Percentiles rank a stretch among this genome's conserved stretches.
These are phyloP conservation scores for Anolis carolinensis DNA, from an alignment of 2,113 vertebrate species.

Conservation along the genomic window DNA sequence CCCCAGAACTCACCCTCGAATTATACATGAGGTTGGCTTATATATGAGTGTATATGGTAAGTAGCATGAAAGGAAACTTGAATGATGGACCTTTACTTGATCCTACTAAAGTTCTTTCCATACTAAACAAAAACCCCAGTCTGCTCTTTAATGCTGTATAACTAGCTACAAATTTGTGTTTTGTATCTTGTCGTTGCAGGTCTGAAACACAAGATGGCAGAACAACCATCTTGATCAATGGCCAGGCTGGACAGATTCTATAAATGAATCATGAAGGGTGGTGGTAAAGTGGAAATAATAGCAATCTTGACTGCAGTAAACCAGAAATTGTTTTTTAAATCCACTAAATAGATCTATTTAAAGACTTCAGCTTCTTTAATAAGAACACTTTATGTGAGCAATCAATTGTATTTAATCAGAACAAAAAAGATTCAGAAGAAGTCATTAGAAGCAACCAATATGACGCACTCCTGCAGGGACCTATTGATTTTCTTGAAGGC, in stretches of 20 bases:
- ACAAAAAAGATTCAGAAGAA: slow-evolving; percentile 8
- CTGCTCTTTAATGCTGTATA: neutral
- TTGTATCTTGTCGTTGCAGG: slow-evolving; percentile 33
- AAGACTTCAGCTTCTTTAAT: neutral
- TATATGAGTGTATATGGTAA: too few species aligned
- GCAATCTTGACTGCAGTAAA: slow-evolving; percentile 19
- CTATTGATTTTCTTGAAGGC: slow-evolving; percentile 53
- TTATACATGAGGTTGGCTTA: too few species aligned
- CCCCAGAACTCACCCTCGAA: too few species aligned
- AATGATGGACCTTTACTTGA: neutral
- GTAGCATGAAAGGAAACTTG: neutral
- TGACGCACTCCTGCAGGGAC: neutral
- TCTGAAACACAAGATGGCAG: slow-evolving; percentile 74
- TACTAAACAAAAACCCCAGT: too few species aligned
- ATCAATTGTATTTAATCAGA: neutral
- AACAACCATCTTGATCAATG: slow-evolving; percentile 56
- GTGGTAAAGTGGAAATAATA: neutral
- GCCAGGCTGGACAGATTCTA: neutral
- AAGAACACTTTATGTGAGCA: neutral
- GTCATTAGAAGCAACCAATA: slow-evolving; percentile 5
- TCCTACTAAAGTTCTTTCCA: neutral
- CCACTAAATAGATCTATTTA: neutral
- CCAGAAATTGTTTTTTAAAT: neutral
- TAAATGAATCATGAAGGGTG: neutral
- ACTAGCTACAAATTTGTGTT: neutral